Evolutionary conservation across 1,140 invertebrate species (phyloP).

Genomic region (Drosophila pandora): DNA sequence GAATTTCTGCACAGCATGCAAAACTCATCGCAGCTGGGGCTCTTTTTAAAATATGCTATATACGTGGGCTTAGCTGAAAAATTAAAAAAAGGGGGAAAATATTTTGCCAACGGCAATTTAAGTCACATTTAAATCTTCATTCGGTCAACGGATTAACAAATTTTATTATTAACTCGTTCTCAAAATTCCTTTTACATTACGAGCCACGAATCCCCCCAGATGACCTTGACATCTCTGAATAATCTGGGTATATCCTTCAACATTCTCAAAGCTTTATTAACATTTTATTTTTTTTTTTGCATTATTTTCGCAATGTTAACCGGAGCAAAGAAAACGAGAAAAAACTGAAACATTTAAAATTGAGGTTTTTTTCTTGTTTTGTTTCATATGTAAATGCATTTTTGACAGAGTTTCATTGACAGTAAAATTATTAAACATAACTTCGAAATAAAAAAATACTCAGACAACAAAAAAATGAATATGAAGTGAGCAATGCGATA

Average conservation of each 20-base stretch:
- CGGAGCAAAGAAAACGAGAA: slow-evolving; percentile 33
- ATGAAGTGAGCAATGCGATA: slow-evolving; percentile 8
- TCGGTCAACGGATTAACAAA: slow-evolving; percentile 9
- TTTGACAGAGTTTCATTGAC: slow-evolving; percentile 65
- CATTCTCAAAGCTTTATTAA: slow-evolving; percentile 41
- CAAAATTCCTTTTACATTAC: slow-evolving; percentile 27
- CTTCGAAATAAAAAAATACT: slow-evolving; percentile 27
- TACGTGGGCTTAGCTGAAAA: slow-evolving; percentile 26
- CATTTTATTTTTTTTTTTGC: slow-evolving; percentile 9
- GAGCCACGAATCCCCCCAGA: background rate
- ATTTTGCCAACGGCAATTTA: slow-evolving; percentile 26
- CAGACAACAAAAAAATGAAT: slow-evolving; percentile 11
- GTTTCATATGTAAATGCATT: slow-evolving; percentile 71
- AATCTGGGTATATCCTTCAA: slow-evolving; percentile 35
- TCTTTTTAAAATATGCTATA: slow-evolving; percentile 22
- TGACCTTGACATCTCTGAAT: slow-evolving; percentile 42
- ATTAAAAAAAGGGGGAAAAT: slow-evolving; percentile 15
- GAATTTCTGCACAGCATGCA: slow-evolving; percentile 30
- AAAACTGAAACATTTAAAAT: slow-evolving; percentile 55
- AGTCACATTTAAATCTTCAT: slow-evolving; percentile 23
- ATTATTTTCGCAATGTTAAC: slow-evolving; percentile 28
- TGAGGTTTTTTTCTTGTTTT: slow-evolving; percentile 38
- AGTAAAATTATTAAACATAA: slow-evolving; percentile 63
- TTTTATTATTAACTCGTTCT: slow-evolving; percentile 10
- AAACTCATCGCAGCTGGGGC: slow-evolving; percentile 22